phyloP scores from a whole-genome alignment of 2,888 invertebrate genomes.

The Cryptops parisi region DNA sequence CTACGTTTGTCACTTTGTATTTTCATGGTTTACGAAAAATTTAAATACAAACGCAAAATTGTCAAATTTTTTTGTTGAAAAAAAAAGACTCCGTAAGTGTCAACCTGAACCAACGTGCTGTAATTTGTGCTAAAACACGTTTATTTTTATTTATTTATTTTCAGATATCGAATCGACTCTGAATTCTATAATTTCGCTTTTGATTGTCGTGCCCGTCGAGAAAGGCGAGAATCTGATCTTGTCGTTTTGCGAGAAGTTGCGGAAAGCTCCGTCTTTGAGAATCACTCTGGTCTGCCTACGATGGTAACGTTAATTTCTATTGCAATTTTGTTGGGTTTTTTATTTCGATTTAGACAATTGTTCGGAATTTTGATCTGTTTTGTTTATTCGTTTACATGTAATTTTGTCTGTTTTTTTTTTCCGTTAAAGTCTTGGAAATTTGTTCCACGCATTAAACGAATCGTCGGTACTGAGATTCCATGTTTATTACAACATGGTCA shows the following conservation, averaged over 20 bases:
- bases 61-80: too few relatives aligned
- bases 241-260: conserved; percentile 81
- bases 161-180: conserved; percentile 82
- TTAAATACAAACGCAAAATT: too few relatives aligned
- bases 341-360: neutral
- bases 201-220: conserved; percentile 71
- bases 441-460: conserved; percentile 81
- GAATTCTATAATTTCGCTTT: conserved; percentile 91
- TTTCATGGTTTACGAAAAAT: too few relatives aligned
- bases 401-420: too few relatives aligned
- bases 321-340: conserved; percentile 29
- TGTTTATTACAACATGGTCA: conserved; percentile 80
- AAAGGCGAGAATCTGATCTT: conserved; percentile 66
- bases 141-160: too few relatives aligned
- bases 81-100: too few relatives aligned
- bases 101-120: too few relatives aligned
- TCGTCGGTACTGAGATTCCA: conserved; percentile 73
- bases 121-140: too few relatives aligned
- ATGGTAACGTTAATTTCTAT: conserved; percentile 43
- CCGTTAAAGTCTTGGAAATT: conserved; percentile 76
- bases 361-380: conserved; percentile 29
- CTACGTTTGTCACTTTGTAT: too few relatives aligned
- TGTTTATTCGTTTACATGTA: neutral
- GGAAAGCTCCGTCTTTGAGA: conserved; percentile 68
- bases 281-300: conserved; percentile 65